phyloP scores from a whole-genome alignment of 2,888 invertebrate species.

The Dysmachus trigonus region DNA sequence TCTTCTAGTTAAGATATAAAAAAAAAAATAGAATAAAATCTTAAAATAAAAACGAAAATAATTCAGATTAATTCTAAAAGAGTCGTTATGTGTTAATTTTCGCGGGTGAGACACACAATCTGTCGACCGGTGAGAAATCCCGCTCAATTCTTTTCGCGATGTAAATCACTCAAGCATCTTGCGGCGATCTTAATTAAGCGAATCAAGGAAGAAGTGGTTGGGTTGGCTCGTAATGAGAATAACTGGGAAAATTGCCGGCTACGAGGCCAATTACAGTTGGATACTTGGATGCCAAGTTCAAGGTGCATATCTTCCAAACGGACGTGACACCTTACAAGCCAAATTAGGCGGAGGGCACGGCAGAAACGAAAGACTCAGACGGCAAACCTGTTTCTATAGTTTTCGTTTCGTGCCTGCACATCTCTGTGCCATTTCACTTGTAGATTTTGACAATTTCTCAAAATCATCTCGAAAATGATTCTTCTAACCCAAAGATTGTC shows the following conservation, averaged over 20 bases:
- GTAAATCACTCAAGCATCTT: not conserved
- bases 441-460: not conserved
- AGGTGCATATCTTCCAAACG: slow-evolving; percentile 35
- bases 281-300: slow-evolving; percentile 21
- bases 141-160: not conserved
- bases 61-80: not conserved
- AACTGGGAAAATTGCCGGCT: slow-evolving; percentile 27
- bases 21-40: not conserved
- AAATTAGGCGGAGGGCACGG: slow-evolving; percentile 22
- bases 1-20: not conserved
- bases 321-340: slow-evolving; percentile 27
- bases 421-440: not conserved
- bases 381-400: slow-evolving; percentile 39
- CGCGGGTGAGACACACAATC: not conserved
- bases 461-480: not conserved
- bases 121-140: not conserved
- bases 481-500: not conserved
- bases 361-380: slow-evolving; percentile 43
- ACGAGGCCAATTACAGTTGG: slow-evolving; percentile 28
- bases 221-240: slow-evolving; percentile 6
- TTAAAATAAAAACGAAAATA: not conserved
- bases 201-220: not conserved
- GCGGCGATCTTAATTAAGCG: slow-evolving; percentile 20
- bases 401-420: slow-evolving; percentile 11
- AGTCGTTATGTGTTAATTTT: not conserved